Evolutionary conservation across 2,888 invertebrate genomes (phyloP).

Genomic region (Noctua fimbriata): DNA sequence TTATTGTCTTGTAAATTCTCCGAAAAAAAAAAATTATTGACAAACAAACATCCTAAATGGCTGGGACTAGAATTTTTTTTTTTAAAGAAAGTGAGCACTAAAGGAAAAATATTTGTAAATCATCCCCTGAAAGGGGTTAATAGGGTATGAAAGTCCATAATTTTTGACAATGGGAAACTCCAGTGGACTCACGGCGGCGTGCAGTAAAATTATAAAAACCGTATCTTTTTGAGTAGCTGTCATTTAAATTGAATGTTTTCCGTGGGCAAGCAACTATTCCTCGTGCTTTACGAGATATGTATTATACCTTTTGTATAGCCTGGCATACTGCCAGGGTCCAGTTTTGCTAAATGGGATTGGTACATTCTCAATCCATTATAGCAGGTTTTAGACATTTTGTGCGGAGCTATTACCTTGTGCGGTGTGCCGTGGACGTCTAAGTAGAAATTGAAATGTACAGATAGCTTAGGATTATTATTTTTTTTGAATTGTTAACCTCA

Average conservation of each 20-base stretch:
- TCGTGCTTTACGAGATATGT: constrained; percentile 5
- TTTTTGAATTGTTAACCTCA: background rate
- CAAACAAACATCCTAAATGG: background rate
- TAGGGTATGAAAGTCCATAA: background rate
- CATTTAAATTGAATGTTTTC: background rate
- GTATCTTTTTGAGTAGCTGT: background rate
- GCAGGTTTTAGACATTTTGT: constrained; percentile 25
- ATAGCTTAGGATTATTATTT: background rate
- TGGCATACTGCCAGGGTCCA: constrained; percentile 43
- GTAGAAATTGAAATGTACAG: background rate
- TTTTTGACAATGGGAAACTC: background rate
- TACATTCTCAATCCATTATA: constrained; percentile 41
- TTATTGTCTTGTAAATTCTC: no score
- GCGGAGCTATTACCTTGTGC: background rate
- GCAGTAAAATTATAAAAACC: background rate
- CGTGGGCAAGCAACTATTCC: background rate
- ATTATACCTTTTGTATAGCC: constrained; percentile 20
- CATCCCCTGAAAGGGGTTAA: background rate
- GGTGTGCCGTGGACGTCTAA: background rate
- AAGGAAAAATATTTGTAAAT: background rate
- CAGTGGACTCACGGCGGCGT: background rate
- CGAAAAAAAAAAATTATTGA: background rate
- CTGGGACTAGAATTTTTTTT: background rate
- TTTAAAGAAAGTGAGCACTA: background rate
- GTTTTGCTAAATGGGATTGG: constrained; percentile 54